Evolutionary conservation across 1,140 invertebrate genomes (phyloP).

Genomic region (Dinothrombium tinctorium): DNA sequence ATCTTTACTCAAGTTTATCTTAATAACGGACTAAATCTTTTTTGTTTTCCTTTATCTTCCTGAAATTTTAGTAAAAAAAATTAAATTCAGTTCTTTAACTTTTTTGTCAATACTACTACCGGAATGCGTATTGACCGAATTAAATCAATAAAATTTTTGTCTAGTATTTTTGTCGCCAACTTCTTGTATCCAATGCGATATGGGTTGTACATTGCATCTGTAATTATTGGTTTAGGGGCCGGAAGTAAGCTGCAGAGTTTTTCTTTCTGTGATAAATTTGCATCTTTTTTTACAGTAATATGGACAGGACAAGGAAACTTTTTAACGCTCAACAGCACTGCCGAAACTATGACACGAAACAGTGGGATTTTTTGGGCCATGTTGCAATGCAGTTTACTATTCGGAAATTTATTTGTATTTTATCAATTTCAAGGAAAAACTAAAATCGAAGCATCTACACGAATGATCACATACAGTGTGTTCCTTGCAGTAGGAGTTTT

Average conservation of each 20-base stretch:
- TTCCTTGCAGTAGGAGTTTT: constrained; percentile 34
- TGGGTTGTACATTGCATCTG: constrained; percentile 58
- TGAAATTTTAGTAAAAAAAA: too few species aligned
- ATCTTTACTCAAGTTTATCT: too few species aligned
- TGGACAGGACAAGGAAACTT: constrained; percentile 70
- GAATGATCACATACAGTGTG: constrained; percentile 46
- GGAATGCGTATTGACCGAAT: too few species aligned
- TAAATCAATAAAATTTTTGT: too few species aligned
- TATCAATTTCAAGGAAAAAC: constrained; percentile 56
- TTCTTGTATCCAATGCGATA: constrained; percentile 60
- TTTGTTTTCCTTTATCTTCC: too few species aligned
- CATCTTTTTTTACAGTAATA: constrained; percentile 14
- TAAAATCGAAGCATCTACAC: constrained; percentile 32
- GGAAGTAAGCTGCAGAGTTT: constrained; percentile 26
- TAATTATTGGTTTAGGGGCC: constrained; percentile 61
- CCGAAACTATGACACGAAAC: constrained; percentile 65
- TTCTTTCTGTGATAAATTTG: background rate
- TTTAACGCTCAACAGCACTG: constrained; percentile 64
- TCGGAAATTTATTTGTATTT: constrained; percentile 80
- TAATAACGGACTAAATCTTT: too few species aligned
- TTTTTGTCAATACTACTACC: too few species aligned
- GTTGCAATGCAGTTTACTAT: constrained; percentile 66
- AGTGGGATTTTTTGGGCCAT: constrained; percentile 89
- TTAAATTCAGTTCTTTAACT: too few species aligned
- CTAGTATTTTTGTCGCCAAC: constrained; percentile 26